These are phyloP conservation scores for Crotalus viridis DNA, from an alignment of 2,113 vertebrate species.

Conservation along the genomic window DNA sequence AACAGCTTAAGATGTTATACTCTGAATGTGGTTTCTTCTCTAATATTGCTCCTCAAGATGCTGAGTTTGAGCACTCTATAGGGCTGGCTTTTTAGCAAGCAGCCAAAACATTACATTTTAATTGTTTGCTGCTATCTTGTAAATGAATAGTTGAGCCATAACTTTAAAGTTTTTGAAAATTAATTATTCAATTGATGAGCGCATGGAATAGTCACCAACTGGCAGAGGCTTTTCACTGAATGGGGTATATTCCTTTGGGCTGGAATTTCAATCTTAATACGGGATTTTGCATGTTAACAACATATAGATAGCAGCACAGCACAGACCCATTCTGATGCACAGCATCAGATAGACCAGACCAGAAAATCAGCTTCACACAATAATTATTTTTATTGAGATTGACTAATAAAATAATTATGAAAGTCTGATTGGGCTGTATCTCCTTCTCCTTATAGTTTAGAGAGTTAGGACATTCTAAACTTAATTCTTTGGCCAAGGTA, in stretches of 20 bases:
- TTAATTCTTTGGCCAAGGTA: not conserved
- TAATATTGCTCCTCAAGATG: not conserved
- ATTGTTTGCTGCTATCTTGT: not conserved
- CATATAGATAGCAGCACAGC: not conserved
- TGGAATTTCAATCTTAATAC: not conserved
- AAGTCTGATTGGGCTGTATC: not conserved
- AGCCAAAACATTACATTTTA: not conserved
- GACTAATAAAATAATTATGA: not conserved
- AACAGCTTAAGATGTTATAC: not conserved
- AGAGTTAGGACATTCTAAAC: not conserved
- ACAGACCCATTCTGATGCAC: not conserved
- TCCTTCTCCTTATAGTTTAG: not conserved
- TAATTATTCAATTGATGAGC: not conserved
- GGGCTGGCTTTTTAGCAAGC: not conserved
- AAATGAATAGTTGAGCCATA: not conserved
- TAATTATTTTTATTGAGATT: not conserved
- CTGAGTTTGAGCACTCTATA: not conserved
- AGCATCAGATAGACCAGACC: not conserved
- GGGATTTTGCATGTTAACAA: not conserved
- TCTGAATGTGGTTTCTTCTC: not conserved
- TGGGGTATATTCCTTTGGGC: not conserved
- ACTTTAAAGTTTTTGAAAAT: not conserved
- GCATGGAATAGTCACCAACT: not conserved
- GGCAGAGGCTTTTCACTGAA: not conserved
- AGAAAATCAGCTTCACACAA: not conserved